Evolutionary conservation across 2,888 invertebrate genomes (phyloP).

Genomic region (Lobophora halterata): DNA sequence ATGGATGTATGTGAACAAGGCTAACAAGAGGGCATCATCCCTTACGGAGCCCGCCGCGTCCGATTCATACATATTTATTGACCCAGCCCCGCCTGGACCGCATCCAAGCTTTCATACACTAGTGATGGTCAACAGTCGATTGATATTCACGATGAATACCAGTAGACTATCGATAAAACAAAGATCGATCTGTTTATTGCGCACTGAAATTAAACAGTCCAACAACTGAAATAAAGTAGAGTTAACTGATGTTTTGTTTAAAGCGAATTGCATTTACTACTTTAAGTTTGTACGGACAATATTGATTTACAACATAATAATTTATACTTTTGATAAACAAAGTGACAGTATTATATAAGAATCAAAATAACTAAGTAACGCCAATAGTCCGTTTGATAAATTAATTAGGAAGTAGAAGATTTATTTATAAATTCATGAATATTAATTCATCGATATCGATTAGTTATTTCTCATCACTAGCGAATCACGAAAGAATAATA

Average conservation of each 20-base stretch:
- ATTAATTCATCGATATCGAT: background rate
- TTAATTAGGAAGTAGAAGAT: constrained; percentile 2
- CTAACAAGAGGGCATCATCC: constrained; percentile 9
- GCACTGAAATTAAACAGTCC: constrained; percentile 1
- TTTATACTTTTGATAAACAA: no score
- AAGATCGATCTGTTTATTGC: constrained; percentile 5
- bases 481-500: constrained; percentile 16
- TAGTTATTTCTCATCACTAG: constrained; percentile 13
- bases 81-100: constrained; percentile 44
- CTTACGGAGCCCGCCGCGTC: constrained; percentile 43
- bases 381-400: background rate
- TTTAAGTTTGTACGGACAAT: no score
- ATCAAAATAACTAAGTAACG: no score
- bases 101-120: constrained; percentile 36
- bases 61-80: constrained; percentile 62
- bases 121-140: constrained; percentile 17
- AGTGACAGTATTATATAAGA: no score
- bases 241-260: no score
- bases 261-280: no score
- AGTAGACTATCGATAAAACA: constrained; percentile 16
- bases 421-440: constrained; percentile 2
- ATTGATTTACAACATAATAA: no score
- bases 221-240: no score
- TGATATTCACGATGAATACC: constrained; percentile 12
- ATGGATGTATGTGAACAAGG: constrained; percentile 1